Conservation (phyloP, 2,113 vertebrate species). For the Hydropotes inermis region DNA sequence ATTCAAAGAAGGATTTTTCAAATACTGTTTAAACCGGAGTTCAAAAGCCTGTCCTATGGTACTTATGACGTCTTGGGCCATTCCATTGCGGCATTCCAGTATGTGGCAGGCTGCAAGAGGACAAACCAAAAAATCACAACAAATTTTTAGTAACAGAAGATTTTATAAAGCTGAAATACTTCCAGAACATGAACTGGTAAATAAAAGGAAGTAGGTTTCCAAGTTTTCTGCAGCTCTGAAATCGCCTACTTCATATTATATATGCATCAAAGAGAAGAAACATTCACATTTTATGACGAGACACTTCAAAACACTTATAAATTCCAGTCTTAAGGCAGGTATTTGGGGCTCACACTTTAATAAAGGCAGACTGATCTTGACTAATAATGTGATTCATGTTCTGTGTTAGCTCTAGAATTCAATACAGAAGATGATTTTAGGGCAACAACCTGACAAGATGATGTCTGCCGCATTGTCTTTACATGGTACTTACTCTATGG, state of each 20-base stretch:
- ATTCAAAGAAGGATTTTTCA: conserved; percentile 85
- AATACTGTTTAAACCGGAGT: conserved; percentile 91
- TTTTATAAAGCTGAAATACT: neutral
- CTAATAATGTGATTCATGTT: neutral
- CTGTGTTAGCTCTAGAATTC: neutral
- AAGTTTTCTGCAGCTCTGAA: neutral
- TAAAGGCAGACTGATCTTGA: neutral
- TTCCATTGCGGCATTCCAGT: conserved; percentile 88
- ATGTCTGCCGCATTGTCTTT: neutral
- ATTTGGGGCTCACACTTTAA: neutral
- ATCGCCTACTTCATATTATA: neutral
- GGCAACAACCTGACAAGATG: neutral
- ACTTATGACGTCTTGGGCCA: conserved; percentile 89
- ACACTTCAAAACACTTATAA: neutral
- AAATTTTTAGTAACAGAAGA: neutral
- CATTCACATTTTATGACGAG: neutral
- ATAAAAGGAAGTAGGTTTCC: neutral
- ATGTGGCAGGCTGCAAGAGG: conserved; percentile 91
- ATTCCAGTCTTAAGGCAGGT: neutral
- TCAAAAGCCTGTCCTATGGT: conserved; percentile 94
- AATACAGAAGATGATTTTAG: neutral
- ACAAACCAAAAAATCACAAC: neutral
- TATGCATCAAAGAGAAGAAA: neutral
- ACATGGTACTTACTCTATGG: too few relatives aligned
- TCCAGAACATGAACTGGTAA: neutral